Evolutionary conservation across 2,113 vertebrate species (phyloP), one percentile per base, ranked within the genome.

Genomic region (Esox niger): DNA sequence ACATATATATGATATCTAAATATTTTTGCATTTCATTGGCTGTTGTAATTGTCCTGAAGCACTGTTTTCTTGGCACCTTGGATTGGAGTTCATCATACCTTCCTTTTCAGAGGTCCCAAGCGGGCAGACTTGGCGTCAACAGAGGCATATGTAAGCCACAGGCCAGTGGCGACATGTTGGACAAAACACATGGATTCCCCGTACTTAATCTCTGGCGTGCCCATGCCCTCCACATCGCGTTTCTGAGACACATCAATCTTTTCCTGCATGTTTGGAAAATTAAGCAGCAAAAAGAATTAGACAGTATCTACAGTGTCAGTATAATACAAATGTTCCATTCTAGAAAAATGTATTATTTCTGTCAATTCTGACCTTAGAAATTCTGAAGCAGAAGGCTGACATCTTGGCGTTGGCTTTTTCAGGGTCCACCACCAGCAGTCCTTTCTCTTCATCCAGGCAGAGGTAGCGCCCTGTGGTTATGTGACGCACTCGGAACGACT

Each of bases 161-260:
- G 92, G n/a, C 90, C 89, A 0, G 93, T 87, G 38, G 89, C 89
- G 9, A 90, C 92, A 0, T 97, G 95, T 67, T 96, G 95, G 4
- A 97, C 94, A 0, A 97, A 96, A 77, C 95, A 97, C 89, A 96
- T 91, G 0, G 95, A 95, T 90, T 97, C 95, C 26, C 95, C 95
- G 1, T 97, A 97, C 80, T 97, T 97, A 32, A 97, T 97, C 83
- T 97, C 95, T 0, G 95, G 92, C 1, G 80, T 88, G 0, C 95
- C 95, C 95, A 97, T 97, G n/a, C 95, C 95, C 59, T 97, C 95
- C 75, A 97, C 92, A 0, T 96, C 95, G 66, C 94, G 86, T 82
- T 97, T 97, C 58, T 92, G 93, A 31, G 88, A 88, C 59, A 91
- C 79, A 79, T 97, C 95, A 23, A 91, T 92, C 87, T 97, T 96